Conservation (phyloP, 2,797 vertebrate genomes). For the Enoplosus armatus region DNA sequence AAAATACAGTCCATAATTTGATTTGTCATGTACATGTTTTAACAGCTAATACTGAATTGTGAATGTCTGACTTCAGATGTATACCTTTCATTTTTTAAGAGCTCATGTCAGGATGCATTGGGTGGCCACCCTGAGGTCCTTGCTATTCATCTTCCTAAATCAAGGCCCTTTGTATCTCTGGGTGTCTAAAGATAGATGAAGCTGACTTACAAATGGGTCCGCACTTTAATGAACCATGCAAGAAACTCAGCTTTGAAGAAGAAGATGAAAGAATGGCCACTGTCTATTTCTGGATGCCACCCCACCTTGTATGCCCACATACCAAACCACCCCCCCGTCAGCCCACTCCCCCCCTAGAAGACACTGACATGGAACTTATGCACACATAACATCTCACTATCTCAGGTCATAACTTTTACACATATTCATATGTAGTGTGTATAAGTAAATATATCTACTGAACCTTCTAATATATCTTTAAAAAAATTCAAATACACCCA, state of each 20-base stretch:
- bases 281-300: constrained; percentile 41
- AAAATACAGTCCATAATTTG: not conserved
- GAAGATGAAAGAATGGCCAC: constrained; percentile 33
- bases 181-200: constrained; percentile 38
- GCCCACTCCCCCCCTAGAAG: not conserved
- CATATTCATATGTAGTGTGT: no score
- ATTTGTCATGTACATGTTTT: not conserved
- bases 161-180: not conserved
- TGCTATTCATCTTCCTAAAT: constrained; percentile 17
- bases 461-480: not conserved
- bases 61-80: not conserved
- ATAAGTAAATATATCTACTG: not conserved
- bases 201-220: constrained; percentile 10
- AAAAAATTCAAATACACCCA: not conserved
- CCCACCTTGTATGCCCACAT: not conserved
- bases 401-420: no score
- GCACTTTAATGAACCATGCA: constrained; percentile 42
- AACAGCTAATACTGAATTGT: not conserved
- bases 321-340: not conserved
- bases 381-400: not conserved
- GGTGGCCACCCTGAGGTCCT: not conserved
- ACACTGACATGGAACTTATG: not conserved
- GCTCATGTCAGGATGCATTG: not conserved
- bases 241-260: constrained; percentile 43
- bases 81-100: not conserved